phyloP scores from a whole-genome alignment of 1,140 invertebrate species.

The Dinothrombium tinctorium region DNA sequence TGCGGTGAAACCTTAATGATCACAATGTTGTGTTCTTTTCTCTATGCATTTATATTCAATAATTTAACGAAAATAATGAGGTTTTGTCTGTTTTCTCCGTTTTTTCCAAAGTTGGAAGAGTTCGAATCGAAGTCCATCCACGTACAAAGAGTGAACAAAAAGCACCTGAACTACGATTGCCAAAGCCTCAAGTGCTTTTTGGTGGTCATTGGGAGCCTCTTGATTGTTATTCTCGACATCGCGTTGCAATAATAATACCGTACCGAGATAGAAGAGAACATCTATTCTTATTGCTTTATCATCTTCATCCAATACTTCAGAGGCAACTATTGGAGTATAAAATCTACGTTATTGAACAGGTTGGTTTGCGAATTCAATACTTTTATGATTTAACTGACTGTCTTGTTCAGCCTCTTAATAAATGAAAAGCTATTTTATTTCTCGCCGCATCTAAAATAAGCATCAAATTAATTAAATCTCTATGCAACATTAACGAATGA shows the following conservation, averaged over 20 bases:
- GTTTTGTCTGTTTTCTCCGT: neutral
- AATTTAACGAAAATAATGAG: no score
- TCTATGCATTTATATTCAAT: no score
- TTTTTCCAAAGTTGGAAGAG: neutral
- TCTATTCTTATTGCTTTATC: slow-evolving; percentile 24
- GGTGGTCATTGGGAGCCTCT: slow-evolving; percentile 17
- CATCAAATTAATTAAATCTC: no score
- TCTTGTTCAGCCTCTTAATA: neutral
- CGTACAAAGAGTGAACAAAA: neutral
- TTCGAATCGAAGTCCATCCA: neutral
- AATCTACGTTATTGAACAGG: slow-evolving; percentile 32
- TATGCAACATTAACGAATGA: no score
- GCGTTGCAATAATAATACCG: slow-evolving; percentile 28
- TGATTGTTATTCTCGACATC: slow-evolving; percentile 14
- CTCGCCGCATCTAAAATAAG: no score
- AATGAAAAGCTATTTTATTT: neutral
- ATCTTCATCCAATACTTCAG: slow-evolving; percentile 30
- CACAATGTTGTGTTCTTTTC: no score
- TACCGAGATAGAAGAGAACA: slow-evolving; percentile 29
- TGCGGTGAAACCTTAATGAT: no score
- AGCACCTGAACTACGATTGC: neutral
- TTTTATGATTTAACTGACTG: neutral
- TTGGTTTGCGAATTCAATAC: neutral
- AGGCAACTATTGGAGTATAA: slow-evolving; percentile 30
- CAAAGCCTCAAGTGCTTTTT: neutral